phyloP scores from a whole-genome alignment of 2,888 invertebrate genomes.

The Luperina testacea region DNA sequence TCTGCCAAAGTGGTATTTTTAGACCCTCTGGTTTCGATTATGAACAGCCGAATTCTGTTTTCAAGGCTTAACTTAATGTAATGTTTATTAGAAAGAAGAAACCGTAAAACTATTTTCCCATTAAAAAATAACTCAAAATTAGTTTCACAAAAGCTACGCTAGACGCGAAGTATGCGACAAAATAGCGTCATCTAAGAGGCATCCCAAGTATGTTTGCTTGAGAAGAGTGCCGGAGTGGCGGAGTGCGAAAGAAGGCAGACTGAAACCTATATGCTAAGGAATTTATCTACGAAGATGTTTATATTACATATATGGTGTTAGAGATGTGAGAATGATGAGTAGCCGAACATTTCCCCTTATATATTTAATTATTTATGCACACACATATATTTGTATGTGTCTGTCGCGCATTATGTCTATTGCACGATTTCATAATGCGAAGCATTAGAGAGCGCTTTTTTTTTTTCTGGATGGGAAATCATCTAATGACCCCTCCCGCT shows the following conservation, averaged over 20 bases:
- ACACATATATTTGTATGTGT: too few species aligned
- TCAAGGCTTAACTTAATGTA: not conserved
- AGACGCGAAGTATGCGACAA: slow-evolving; percentile 23
- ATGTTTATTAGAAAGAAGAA: not conserved
- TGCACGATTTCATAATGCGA: too few species aligned
- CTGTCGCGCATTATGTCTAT: too few species aligned
- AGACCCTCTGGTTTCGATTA: not conserved
- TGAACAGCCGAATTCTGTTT: not conserved
- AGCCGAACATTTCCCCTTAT: not conserved
- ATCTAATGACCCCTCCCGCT: too few species aligned
- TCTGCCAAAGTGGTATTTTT: too few species aligned
- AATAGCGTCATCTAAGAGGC: slow-evolving; percentile 42
- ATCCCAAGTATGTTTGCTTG: slow-evolving; percentile 42
- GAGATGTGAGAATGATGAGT: not conserved
- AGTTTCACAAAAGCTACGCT: not conserved
- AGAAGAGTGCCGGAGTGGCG: slow-evolving; percentile 17
- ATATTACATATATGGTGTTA: not conserved
- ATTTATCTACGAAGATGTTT: slow-evolving; percentile 26
- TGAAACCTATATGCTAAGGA: slow-evolving; percentile 27
- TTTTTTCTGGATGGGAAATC: too few species aligned
- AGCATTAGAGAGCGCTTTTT: too few species aligned
- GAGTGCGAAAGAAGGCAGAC: slow-evolving; percentile 41
- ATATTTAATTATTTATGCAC: too few species aligned
- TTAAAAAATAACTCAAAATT: slow-evolving; percentile 16
- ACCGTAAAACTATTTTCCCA: not conserved